Evolutionary conservation across 2,797 vertebrate genomes (phyloP).

Genomic region (Diplodus sargus): DNA sequence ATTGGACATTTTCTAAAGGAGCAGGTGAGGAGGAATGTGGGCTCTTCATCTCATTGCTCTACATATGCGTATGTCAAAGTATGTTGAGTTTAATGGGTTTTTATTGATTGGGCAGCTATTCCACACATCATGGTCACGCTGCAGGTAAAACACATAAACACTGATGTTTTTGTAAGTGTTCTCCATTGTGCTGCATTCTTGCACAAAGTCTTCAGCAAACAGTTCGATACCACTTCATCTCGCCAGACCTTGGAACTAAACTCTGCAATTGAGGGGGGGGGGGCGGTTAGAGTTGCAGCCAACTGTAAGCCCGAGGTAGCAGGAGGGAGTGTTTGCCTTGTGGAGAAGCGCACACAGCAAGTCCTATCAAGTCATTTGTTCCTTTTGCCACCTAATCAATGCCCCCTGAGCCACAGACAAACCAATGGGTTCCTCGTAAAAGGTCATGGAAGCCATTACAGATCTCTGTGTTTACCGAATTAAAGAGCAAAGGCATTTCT

Average conservation of each 20-base stretch:
- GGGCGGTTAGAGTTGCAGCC: constrained; percentile 35
- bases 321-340: constrained; percentile 60
- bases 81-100: background rate
- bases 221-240: constrained; percentile 63
- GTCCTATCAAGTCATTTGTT: constrained; percentile 80
- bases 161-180: constrained; percentile 57
- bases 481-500: constrained; percentile 51
- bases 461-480: constrained; percentile 64
- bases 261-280: constrained; percentile 38
- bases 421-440: constrained; percentile 64
- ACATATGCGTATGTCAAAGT: background rate
- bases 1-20: background rate
- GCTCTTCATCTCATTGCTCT: background rate
- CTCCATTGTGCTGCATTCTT: constrained; percentile 37
- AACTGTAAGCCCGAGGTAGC: constrained; percentile 39
- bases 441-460: constrained; percentile 73
- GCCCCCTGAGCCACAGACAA: constrained; percentile 73
- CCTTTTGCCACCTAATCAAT: constrained; percentile 82
- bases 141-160: constrained; percentile 23
- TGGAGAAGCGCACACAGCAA: constrained; percentile 63
- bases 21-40: background rate
- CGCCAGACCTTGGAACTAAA: constrained; percentile 54
- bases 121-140: constrained; percentile 1
- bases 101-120: background rate
- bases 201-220: constrained; percentile 59